Evolutionary conservation across 2,888 invertebrate genomes (phyloP), one percentile per base, ranked within the genome.

Genomic region (Amblyteles armatorius): DNA sequence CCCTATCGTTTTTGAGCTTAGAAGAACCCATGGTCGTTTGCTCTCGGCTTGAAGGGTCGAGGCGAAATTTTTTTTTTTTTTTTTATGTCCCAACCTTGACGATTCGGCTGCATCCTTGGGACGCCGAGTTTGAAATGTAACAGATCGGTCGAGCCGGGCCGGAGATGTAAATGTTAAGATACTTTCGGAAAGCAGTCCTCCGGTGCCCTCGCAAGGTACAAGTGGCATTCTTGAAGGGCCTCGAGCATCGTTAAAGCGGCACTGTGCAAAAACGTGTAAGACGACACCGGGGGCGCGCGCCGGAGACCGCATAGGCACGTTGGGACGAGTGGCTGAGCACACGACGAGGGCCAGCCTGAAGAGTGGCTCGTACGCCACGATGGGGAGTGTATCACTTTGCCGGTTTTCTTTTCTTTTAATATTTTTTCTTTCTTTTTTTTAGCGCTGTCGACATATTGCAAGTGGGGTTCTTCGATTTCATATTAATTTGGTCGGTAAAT

Each of bases 211-310:
- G 69, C 26, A 36, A 40, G 48, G 48, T 26, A 44, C 50, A 40
- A 78, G 69, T 78, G 78, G 60, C 73, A 84, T 81, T 81, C 73
- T 74, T 55, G 52, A 71, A 84, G 84, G 81, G 84, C 81, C 78
- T 84, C 78, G 78, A 82, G 74, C 57, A 65, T 81, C 84, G 78
- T 81, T 82, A 74, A 69, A 84, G 78, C 84, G 84, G 84, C 81
- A 84, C 81, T 84, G 84, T 65, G 78, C 48, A 72, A 77, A 69
- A 77, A 77, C 74, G 29, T 78, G 78, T 79, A 84, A 84, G 81
- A 84, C 84, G 84, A 82, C 69, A 84, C 81, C 81, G 60, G 72
- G 69, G 79, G 68, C 72, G 76, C 76, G 73, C 83, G 79, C 71
- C 52, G 69, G 72, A 77, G 67, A 71, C 60, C 33, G 29, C 60